These are phyloP conservation scores for Vulpes vulpes DNA, from an alignment of 2,113 vertebrate species.

Conservation along the genomic window DNA sequence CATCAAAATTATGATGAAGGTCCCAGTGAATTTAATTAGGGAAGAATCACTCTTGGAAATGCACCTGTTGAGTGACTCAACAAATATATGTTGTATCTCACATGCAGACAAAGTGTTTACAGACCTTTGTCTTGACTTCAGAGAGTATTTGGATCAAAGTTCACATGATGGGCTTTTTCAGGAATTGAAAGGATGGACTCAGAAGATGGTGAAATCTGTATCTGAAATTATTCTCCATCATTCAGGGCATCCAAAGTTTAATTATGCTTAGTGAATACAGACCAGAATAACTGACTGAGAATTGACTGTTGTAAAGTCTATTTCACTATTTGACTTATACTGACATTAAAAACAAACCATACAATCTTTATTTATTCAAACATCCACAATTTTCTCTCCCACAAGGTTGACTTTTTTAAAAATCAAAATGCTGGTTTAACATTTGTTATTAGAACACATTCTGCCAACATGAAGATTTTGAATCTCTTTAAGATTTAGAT, in stretches of 20 bases:
- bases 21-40: conserved; percentile 66
- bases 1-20: neutral
- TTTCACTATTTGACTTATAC: neutral
- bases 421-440: neutral
- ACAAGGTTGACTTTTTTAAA: neutral
- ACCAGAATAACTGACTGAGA: neutral
- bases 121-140: neutral
- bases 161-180: neutral
- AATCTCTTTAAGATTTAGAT: neutral
- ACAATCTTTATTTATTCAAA: neutral
- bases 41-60: neutral
- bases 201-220: neutral
- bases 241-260: neutral
- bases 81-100: neutral
- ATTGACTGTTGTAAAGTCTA: neutral
- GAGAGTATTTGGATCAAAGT: neutral
- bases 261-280: neutral
- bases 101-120: neutral
- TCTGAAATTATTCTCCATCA: neutral
- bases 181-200: neutral
- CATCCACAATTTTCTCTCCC: neutral
- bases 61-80: neutral
- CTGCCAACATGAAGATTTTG: neutral
- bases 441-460: neutral
- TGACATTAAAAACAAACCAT: neutral